Conservation (phyloP, 2,797 vertebrate species). For the Rousettus madagascariensis region DNA sequence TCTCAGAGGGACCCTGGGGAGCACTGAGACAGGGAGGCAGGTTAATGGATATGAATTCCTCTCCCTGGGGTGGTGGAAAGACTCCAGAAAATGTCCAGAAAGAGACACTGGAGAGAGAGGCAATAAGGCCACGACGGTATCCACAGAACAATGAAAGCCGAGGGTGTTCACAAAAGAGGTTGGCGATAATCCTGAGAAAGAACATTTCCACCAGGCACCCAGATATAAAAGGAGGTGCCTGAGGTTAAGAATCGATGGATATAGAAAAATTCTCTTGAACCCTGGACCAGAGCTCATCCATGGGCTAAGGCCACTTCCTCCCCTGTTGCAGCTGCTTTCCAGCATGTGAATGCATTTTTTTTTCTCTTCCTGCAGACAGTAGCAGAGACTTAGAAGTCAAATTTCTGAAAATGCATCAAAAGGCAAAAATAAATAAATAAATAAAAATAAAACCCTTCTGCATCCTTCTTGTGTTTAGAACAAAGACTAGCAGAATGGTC, state of each 20-base stretch:
- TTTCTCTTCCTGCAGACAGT: neutral
- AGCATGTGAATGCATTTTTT: neutral
- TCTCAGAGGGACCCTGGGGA: neutral
- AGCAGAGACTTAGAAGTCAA: neutral
- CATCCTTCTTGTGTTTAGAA: neutral
- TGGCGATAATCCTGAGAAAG: neutral
- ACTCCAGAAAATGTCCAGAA: neutral
- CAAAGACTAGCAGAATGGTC: neutral
- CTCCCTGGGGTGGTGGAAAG: neutral
- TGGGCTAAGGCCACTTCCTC: neutral
- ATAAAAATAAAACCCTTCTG: neutral
- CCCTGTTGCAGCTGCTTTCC: neutral
- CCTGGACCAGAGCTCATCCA: neutral
- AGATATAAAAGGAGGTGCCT: neutral
- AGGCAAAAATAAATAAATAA: neutral
- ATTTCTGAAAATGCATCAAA: neutral
- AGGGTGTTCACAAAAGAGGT: neutral
- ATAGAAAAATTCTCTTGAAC: neutral
- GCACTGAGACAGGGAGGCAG: neutral
- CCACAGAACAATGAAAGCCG: neutral
- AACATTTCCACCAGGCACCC: neutral
- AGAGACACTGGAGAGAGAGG: neutral
- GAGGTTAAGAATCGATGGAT: neutral
- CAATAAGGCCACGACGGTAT: too few relatives aligned
- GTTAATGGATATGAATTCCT: neutral